Base-by-base conservation (phyloP, 2,888 invertebrate genomes). In the Scaptomyza flava region DNA sequence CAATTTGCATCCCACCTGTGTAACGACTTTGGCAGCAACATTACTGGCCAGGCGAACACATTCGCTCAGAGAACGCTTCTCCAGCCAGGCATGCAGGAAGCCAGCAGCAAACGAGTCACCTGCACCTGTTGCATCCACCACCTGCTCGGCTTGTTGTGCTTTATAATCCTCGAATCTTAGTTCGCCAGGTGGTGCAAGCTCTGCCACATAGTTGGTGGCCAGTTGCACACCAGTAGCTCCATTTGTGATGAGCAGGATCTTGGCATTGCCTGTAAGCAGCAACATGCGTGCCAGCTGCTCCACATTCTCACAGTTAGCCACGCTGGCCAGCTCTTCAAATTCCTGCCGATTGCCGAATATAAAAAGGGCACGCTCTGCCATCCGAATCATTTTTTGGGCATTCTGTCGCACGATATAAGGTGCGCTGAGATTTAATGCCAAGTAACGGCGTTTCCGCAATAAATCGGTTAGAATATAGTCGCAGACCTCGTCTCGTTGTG, bases 211-310 rank as follows among this genome's bases (percentile, higher is more conserved):
- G 60, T 91, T 92, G 34, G 87, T 81, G 30, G 89, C 89, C 31
- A 95, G 93, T 47, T 93, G 89, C 0, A 94, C 93, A 23, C 93
- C 93, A 14, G 93, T 90, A 0, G 92, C 90, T 9, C 95, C 95
- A 79, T 95, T 93, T 6, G 96, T 96, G 61, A 95, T 92, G 2
- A 95, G 92, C 23, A 95, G 93, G 6, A 94, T 93, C 64, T 89
- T 90, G 2, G 73, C 48, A 1, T 57, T 59, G 17, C 68, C 68
- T 1, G 27, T 6, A 3, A 77, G 52, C 17, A 89, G 14, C 11
- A 90, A 61, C 11, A 79, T 58, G 0, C 56, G 46, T 0, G 82
- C 81, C 52, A 89, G 56, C 17, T 85, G 73, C 2, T 89, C 89
- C 9, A 89, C 69, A 5, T 59, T 65, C 6, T 67, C 60, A 31